Base-by-base conservation (phyloP, 2,888 invertebrate genomes). In the Plebejus argus region DNA sequence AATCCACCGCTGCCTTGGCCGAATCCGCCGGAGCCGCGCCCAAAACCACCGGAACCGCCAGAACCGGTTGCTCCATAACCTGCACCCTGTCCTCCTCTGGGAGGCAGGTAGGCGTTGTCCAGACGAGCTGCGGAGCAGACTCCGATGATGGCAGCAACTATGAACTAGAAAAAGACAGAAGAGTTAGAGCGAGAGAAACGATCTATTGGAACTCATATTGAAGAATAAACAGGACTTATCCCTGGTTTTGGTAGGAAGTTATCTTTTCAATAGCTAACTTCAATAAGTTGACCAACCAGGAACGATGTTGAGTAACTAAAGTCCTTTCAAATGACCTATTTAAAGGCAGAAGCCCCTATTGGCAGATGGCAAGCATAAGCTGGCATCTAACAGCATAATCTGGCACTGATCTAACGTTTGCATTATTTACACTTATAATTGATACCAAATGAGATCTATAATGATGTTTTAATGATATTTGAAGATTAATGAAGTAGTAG, bases 71-170 rank as follows among this genome's bases (percentile, higher is more conserved):
- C 88, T 10, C 90, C 90, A 81, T 89, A 90, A 2, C 93, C 92
- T 80, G 92, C 90, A 1, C 92, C 91, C 75, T 89, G 84, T 77
- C 91, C 91, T 76, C 92, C 92, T 85, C 93, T 90, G 79, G 94
- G 94, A 28, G 94, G 94, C 81, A 94, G 90, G 89, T 94, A 94
- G 83, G 92, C 90, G 87, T 93, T 94, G 83, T 93, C 93, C 72
- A 93, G 88, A 77, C 93, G 92, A 85, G 90, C 93, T 81, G 93
- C 93, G 81, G 93, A 85, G 86, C 93, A 92, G 79, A 88, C 90
- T 81, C 93, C 92, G 79, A 94, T 86, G 78, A 94, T 80, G 77
- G 93, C 90, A 83, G 92, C 93, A 83, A 93, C 89, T 78, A 94
- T 84, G 82, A 94, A 87, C 94, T 94, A 87, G 53, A 79, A 81